phyloP scores from a whole-genome alignment of 2,797 vertebrate genomes.

The Caiman crocodilus region DNA sequence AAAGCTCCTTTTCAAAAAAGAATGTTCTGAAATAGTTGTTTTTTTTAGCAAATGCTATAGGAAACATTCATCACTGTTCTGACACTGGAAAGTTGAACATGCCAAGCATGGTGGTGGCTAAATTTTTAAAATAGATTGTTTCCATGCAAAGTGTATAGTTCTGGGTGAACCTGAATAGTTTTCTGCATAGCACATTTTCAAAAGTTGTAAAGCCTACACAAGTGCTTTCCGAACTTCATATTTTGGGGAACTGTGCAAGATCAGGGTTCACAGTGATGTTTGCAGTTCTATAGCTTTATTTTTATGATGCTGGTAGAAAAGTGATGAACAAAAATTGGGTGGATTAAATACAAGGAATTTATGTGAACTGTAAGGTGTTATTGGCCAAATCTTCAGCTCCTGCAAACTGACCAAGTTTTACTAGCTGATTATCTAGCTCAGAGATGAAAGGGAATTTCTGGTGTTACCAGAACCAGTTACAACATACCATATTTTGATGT shows the following conservation, averaged over 20 bases:
- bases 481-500: too few relatives aligned
- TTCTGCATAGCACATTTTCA: background rate
- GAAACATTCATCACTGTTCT: background rate
- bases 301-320: background rate
- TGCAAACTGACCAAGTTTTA: background rate
- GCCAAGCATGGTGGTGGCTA: too few relatives aligned
- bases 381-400: background rate
- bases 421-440: fast-evolving
- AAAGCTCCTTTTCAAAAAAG: background rate
- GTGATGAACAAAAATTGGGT: background rate
- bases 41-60: background rate
- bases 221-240: background rate
- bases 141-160: background rate
- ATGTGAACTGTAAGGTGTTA: background rate
- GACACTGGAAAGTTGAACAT: background rate
- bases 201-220: background rate
- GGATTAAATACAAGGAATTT: background rate
- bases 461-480: too few relatives aligned
- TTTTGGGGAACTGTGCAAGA: background rate
- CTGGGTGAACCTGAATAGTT: background rate
- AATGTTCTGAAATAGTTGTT: background rate
- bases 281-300: background rate
- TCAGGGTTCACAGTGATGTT: background rate
- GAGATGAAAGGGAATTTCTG: background rate
- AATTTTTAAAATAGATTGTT: too few relatives aligned